These are phyloP conservation scores for Ovis canadensis DNA, from an alignment of 2,113 vertebrate species.

Conservation along the genomic window DNA sequence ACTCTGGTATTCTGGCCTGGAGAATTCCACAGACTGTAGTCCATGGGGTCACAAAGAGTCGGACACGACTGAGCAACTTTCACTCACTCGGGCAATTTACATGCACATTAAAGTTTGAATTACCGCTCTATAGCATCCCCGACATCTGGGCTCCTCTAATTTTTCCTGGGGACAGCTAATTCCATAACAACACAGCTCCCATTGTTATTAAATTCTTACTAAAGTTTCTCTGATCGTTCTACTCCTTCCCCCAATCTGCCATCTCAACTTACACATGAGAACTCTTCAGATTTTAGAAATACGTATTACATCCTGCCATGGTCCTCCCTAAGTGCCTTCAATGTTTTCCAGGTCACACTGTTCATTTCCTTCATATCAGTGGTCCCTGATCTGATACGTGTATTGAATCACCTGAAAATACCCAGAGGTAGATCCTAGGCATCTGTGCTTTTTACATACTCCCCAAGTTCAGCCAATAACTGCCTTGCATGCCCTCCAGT, in stretches of 20 bases:
- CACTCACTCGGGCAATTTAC: background rate
- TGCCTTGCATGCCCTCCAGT: background rate
- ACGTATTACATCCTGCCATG: background rate
- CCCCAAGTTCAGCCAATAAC: background rate
- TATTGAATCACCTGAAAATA: background rate
- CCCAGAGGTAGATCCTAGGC: background rate
- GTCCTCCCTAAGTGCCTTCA: background rate
- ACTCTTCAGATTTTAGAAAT: background rate
- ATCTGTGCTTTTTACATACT: background rate
- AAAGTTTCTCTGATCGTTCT: background rate
- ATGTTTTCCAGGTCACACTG: background rate
- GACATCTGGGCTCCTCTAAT: background rate
- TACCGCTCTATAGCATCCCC: background rate
- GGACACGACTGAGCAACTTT: fast-evolving
- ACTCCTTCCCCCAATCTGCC: background rate
- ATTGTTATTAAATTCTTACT: background rate
- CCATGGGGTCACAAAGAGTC: background rate
- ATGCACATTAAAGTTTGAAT: background rate
- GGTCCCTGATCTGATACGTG: background rate
- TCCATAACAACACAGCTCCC: background rate
- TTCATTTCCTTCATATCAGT: background rate
- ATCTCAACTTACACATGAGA: background rate
- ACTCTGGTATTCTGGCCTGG: background rate
- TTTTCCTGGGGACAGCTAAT: background rate
- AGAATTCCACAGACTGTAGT: background rate